phyloP scores from a whole-genome alignment of 2,113 vertebrate species.

The Formicarius rufipectus region DNA sequence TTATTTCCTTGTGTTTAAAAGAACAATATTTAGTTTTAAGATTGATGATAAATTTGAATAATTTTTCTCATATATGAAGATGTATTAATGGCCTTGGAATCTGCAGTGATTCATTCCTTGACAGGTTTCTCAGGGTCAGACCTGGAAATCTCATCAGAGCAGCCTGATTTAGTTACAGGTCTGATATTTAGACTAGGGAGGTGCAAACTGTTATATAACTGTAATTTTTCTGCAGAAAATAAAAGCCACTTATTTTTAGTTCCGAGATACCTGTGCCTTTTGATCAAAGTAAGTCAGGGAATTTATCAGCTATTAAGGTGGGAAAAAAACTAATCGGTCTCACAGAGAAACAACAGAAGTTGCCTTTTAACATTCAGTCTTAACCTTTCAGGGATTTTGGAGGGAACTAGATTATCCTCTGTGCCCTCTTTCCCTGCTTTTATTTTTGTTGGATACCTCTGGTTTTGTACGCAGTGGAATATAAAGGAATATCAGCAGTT shows the following conservation, averaged over 20 bases:
- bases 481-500: not conserved
- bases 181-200: not conserved
- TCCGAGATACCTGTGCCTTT: not conserved
- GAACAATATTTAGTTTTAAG: not conserved
- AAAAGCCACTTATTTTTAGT: conserved; percentile 20
- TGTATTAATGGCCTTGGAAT: not conserved
- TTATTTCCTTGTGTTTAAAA: not conserved
- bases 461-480: not conserved
- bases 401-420: not conserved
- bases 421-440: not conserved
- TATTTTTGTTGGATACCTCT: not conserved
- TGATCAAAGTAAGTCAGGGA: not conserved
- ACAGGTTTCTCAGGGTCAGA: not conserved
- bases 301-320: not conserved
- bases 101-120: not conserved
- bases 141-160: not conserved
- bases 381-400: not conserved
- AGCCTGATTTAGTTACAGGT: not conserved
- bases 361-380: not conserved
- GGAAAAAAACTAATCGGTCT: not conserved
- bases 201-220: conserved; percentile 1
- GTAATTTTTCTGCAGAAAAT: not conserved
- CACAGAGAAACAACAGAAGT: not conserved
- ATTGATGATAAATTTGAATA: not conserved
- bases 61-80: not conserved